Percentiles rank a stretch among this genome's conserved stretches.
Conservation (phyloP, 2,797 vertebrate species). For the Eptatretus atami region DNA sequence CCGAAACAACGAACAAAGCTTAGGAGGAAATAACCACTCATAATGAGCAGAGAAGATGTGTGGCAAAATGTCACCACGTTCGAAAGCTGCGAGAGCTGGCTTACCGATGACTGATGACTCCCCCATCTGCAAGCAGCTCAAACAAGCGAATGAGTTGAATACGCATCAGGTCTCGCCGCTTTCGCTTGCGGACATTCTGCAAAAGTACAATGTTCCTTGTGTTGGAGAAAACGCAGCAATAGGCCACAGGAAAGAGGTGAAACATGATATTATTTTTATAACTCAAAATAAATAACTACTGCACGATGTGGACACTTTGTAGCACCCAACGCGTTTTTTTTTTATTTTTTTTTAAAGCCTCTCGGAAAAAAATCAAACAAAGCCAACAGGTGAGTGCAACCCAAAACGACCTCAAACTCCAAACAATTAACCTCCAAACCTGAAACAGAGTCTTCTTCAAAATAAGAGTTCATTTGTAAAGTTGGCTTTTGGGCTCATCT, state of each 20-base stretch:
- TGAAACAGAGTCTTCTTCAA: no score
- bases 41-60: no score
- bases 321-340: background rate
- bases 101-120: constrained; percentile 83
- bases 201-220: constrained; percentile 11
- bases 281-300: background rate
- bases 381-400: background rate
- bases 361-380: background rate
- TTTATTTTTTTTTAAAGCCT: background rate
- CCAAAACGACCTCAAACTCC: no score
- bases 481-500: no score
- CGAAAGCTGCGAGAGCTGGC: constrained; percentile 9
- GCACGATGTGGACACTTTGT: background rate
- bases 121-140: constrained; percentile 86
- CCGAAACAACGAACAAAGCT: no score
- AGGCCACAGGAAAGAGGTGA: background rate
- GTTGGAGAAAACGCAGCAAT: constrained; percentile 10
- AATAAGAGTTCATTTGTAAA: no score
- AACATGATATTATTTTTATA: background rate
- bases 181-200: constrained; percentile 92
- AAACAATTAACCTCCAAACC: no score
- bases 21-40: no score
- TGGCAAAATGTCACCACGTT: no score
- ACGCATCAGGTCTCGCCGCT: constrained; percentile 89
- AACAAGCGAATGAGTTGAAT: constrained; percentile 97